These are phyloP conservation scores for Enteromius paludinosus DNA, from an alignment of 2,797 vertebrate genomes.

Conservation along the genomic window DNA sequence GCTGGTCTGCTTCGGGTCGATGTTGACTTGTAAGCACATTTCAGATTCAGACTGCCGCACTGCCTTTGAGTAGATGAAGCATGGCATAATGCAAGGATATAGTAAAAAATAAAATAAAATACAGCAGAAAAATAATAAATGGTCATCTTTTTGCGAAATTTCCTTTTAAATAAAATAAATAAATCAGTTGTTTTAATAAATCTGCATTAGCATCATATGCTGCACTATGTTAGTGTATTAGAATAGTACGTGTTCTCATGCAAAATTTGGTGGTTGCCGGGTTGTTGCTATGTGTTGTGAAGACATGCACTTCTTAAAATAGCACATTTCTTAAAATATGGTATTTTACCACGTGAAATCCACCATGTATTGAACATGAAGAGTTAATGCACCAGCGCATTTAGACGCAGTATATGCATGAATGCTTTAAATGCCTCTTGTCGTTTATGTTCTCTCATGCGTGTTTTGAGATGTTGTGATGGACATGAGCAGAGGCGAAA, in stretches of 20 bases:
- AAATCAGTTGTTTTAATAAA: background rate
- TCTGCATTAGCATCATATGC: background rate
- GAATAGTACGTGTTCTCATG: background rate
- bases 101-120: background rate
- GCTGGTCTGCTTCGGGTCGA: conserved; percentile 61
- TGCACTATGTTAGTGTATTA: background rate
- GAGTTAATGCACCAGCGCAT: background rate
- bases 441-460: background rate
- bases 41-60: conserved; percentile 51
- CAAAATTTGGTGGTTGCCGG: background rate
- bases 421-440: conserved; percentile 3
- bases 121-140: background rate
- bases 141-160: background rate
- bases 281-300: background rate
- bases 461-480: background rate
- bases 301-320: background rate
- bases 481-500: background rate
- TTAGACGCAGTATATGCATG: background rate
- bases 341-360: too few species aligned
- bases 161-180: background rate
- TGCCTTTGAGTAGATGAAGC: conserved; percentile 46
- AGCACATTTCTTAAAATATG: background rate
- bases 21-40: conserved; percentile 74
- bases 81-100: background rate
- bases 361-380: background rate